Evolutionary conservation across 2,797 vertebrate species (phyloP).

Genomic region (Emys orbicularis): DNA sequence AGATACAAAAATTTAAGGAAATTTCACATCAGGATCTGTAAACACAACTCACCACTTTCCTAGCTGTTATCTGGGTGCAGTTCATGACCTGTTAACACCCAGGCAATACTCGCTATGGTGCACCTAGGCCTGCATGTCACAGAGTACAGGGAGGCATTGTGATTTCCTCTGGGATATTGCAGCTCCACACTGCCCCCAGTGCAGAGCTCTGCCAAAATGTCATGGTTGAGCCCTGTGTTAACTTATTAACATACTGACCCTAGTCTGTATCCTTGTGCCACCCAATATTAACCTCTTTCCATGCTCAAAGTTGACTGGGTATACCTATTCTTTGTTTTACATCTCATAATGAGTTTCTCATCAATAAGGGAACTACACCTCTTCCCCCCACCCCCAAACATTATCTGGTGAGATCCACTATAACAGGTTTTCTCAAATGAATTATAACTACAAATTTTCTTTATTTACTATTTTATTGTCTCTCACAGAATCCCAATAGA

Average conservation of each 20-base stretch:
- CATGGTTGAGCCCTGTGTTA: not conserved
- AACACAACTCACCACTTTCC: not conserved
- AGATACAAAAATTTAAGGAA: not conserved
- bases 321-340: not conserved
- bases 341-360: not conserved
- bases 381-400: too few species aligned
- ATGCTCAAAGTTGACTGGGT: not conserved
- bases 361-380: too few species aligned
- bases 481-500: too few species aligned
- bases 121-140: not conserved
- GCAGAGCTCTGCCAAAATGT: not conserved
- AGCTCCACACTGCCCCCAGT: not conserved
- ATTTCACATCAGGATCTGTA: not conserved
- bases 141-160: not conserved
- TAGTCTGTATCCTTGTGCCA: not conserved
- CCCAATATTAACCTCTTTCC: not conserved
- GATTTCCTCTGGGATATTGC: not conserved
- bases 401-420: not conserved
- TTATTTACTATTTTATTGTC: too few species aligned
- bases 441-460: too few species aligned
- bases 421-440: too few species aligned
- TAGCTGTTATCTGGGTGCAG: not conserved
- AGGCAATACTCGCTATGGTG: not conserved
- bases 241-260: not conserved
- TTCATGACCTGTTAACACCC: not conserved